These are phyloP conservation scores for Chamaetylas fuelleborni DNA, from an alignment of 2,113 vertebrate species.

Conservation along the genomic window DNA sequence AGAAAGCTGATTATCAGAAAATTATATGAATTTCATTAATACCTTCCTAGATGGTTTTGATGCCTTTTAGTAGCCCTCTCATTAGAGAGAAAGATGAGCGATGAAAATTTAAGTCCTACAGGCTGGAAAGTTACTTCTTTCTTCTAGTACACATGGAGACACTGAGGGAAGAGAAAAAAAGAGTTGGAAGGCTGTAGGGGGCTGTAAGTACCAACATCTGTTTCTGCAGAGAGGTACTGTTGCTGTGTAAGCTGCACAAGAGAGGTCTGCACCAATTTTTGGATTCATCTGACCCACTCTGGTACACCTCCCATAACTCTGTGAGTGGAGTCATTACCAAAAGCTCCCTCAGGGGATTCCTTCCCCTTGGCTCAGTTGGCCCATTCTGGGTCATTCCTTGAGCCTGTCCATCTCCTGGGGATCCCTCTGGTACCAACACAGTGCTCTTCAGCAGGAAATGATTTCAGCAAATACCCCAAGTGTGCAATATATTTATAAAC, in stretches of 20 bases:
- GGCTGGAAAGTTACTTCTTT: neutral
- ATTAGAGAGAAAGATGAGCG: neutral
- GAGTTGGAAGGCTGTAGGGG: neutral
- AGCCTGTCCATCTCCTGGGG: neutral
- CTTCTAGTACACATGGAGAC: neutral
- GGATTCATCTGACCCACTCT: neutral
- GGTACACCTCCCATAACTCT: neutral
- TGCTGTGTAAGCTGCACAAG: neutral
- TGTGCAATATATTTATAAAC: neutral
- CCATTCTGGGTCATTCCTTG: neutral
- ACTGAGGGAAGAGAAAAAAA: neutral
- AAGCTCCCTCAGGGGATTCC: neutral
- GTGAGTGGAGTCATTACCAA: neutral
- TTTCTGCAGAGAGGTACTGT: neutral
- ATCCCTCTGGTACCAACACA: neutral
- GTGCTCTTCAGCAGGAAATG: neutral
- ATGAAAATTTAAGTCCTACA: neutral
- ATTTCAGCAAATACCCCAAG: neutral
- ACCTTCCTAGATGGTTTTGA: neutral
- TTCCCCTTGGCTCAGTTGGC: neutral
- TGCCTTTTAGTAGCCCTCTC: neutral
- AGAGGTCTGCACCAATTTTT: neutral
- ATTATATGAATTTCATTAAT: neutral
- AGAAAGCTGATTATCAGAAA: neutral
- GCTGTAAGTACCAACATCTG: neutral